Evolutionary conservation across 2,113 vertebrate species (phyloP), one percentile per base, ranked within the genome.

Genomic region (Glareola pratincola): DNA sequence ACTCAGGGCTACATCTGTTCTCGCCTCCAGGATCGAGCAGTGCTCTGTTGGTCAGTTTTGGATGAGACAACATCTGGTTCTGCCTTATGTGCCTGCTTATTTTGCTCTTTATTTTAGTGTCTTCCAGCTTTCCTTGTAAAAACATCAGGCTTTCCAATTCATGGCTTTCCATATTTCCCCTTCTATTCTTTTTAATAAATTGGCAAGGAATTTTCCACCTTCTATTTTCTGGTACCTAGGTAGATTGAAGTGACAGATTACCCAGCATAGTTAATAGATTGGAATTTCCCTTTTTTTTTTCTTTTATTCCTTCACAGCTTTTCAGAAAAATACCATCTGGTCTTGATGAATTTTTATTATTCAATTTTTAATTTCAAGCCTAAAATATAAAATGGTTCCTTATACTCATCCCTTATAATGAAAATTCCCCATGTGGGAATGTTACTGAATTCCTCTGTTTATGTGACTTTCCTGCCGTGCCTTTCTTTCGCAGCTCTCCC

Each of bases 311-410:
- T 78, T 87, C 0, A 1, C 50, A 19, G 59, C 50, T 89, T 80
- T 93, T 95, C 71, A 81, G 85, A 96, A 95, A 95, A 97, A 94
- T 66, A 92, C 62, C 92, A 88, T 92, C 94, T 95, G 94, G 69
- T 94, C 92, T 69, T 81, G 78, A 94, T 90, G 92, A 93, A 67
- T 90, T 94, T 96, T 95, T 90, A 93, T 82, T 93, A 96, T 90
- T 90, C 47, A 75, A 41, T 82, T 97, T 91, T 90, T 90, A 97
- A 94, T 96, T 96, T 97, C 69, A 67, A 85, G 81, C 48, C 74
- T 93, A 78, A 96, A 95, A 95, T 94, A 93, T 82, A 92, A 92
- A 93, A 2, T 69, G 78, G 60, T 82, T 96, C 69, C 60, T 94
- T 75, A 85, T 50, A 71, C 64, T 94, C 89, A 90, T 92, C 85